Evolutionary conservation across 2,888 invertebrate species (phyloP).

Genomic region (Anorthoa munda): DNA sequence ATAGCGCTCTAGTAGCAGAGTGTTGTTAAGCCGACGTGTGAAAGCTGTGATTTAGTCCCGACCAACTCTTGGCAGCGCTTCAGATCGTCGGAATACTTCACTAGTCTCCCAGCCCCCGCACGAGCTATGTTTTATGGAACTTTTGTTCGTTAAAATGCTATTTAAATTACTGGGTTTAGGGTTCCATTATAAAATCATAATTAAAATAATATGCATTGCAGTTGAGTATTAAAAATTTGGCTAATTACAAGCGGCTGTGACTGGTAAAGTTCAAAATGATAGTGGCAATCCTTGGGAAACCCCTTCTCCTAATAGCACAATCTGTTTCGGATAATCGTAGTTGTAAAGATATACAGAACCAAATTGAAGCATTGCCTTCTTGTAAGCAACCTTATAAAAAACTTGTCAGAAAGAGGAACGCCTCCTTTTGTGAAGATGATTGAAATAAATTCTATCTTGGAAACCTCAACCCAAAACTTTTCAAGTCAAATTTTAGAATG

Average conservation of each 20-base stretch:
- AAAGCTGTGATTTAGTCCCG: conserved; percentile 48
- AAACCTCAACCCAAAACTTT: no score
- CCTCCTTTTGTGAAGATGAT: not conserved
- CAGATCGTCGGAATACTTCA: conserved; percentile 57
- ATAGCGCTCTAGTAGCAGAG: conserved; percentile 35
- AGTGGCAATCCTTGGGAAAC: not conserved
- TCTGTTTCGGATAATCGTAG: not conserved
- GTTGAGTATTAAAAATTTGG: not conserved
- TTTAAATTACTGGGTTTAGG: conserved; percentile 47
- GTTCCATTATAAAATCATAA: not conserved
- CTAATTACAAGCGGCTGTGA: not conserved
- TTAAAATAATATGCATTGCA: not conserved
- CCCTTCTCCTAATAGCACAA: not conserved
- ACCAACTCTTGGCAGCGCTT: conserved; percentile 62
- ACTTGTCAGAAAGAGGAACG: not conserved
- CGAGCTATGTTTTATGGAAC: conserved; percentile 37
- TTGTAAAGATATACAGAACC: not conserved
- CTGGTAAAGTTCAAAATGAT: not conserved
- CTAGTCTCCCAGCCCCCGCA: conserved; percentile 50
- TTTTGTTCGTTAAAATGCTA: conserved; percentile 53
- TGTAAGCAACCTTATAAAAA: not conserved
- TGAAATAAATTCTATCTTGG: not conserved
- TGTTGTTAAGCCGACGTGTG: conserved; percentile 38
- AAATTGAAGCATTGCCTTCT: not conserved
- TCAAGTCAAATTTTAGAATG: not conserved